A percentile compares a stretch with the other conserved stretches of the same genome.
Conservation (phyloP, 53 echinoderm and acorn worm species). For the Holothuria leucospilota region DNA sequence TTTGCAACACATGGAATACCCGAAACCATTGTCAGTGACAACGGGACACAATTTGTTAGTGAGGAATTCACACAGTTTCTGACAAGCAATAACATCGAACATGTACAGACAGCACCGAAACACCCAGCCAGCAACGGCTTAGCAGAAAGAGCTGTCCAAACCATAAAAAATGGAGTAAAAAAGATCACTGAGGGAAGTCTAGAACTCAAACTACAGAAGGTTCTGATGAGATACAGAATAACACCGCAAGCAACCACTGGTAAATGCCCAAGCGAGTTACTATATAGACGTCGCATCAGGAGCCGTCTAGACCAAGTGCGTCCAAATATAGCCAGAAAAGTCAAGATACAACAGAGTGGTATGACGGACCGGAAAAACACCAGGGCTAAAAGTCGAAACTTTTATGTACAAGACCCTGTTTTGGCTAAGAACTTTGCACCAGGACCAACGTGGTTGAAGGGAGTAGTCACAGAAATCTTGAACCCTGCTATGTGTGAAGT, state of each 20-base stretch:
- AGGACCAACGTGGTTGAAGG: conserved; percentile 68
- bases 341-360: background rate
- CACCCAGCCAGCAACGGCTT: conserved; percentile 65
- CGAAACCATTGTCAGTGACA: conserved; percentile 67
- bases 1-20: conserved; percentile 68
- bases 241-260: conserved; percentile 68
- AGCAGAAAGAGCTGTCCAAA: conserved; percentile 64
- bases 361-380: background rate
- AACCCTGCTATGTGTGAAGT: conserved; percentile 39
- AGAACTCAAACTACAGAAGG: conserved; percentile 54
- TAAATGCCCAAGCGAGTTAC: conserved; percentile 61
- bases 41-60: conserved; percentile 65
- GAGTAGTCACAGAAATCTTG: conserved; percentile 29
- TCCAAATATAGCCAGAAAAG: conserved; percentile 50
- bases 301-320: conserved; percentile 37
- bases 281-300: conserved; percentile 43
- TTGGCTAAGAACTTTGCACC: conserved; percentile 68
- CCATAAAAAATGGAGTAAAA: conserved; percentile 41
- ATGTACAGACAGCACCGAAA: conserved; percentile 74
- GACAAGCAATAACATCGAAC: conserved; percentile 52
- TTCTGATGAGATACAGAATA: conserved; percentile 54
- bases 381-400: no score
- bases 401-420: conserved; percentile 42
- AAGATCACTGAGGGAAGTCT: conserved; percentile 36
- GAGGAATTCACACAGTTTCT: conserved; percentile 65